Conservation (phyloP, 2,797 vertebrate genomes). For the Glyptemys insculpta region DNA sequence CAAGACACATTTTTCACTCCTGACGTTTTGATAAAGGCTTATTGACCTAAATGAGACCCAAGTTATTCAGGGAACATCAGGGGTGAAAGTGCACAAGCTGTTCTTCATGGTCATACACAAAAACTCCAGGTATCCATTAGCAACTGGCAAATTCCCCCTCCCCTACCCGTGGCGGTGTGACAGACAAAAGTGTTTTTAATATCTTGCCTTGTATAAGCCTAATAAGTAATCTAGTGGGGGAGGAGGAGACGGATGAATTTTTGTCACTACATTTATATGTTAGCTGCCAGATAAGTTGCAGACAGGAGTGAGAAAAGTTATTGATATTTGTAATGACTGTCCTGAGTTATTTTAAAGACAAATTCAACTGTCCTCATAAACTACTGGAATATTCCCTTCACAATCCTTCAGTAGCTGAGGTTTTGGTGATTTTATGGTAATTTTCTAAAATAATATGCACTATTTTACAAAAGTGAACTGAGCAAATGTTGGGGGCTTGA, state of each 20-base stretch:
- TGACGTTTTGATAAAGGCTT: conserved; percentile 79
- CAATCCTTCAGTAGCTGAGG: not conserved
- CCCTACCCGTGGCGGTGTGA: conserved; percentile 61
- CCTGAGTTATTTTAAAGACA: not conserved
- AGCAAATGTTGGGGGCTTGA: not conserved
- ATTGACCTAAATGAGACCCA: conserved; percentile 80
- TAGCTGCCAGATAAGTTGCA: conserved; percentile 25
- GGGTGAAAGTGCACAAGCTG: conserved; percentile 82
- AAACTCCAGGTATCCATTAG: conserved; percentile 77
- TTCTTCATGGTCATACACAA: conserved; percentile 79
- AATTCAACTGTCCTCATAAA: conserved; percentile 2
- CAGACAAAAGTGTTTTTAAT: conserved; percentile 73
- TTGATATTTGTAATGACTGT: not conserved
- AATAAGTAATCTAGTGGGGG: conserved; percentile 15
- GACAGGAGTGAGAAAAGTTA: not conserved
- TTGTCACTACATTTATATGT: not conserved
- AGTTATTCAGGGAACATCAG: conserved; percentile 77
- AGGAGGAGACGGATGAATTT: conserved; percentile 27
- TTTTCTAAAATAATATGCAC: not conserved
- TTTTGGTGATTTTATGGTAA: not conserved
- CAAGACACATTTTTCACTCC: conserved; percentile 80
- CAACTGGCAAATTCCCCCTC: conserved; percentile 75
- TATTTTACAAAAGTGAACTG: not conserved
- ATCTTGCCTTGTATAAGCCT: conserved; percentile 60
- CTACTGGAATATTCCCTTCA: not conserved